Conservation (phyloP, 2,113 vertebrate species). For the Micromys minutus region DNA sequence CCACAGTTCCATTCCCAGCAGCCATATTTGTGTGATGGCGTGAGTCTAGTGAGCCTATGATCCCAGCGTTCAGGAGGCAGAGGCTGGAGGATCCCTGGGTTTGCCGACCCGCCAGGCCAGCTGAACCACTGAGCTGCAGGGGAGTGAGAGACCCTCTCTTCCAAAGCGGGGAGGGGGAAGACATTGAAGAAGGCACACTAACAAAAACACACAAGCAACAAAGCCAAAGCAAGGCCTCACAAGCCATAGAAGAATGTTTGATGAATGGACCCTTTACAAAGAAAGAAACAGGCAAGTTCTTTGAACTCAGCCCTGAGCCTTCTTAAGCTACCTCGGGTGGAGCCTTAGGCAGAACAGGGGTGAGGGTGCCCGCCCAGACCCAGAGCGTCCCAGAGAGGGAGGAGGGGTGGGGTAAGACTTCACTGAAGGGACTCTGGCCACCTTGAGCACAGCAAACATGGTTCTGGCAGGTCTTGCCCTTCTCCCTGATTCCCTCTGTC, state of each 20-base stretch:
- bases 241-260: background rate
- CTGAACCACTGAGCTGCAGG: background rate
- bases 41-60: no score
- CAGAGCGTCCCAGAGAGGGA: background rate
- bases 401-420: rapidly evolving
- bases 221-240: background rate
- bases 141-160: background rate
- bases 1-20: background rate
- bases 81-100: background rate
- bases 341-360: background rate
- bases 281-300: background rate
- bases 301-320: background rate
- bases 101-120: background rate
- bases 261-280: background rate
- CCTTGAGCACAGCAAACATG: background rate
- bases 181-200: background rate
- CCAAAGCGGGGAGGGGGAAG: no score
- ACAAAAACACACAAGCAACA: no score
- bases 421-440: background rate
- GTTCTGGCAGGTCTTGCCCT: background rate
- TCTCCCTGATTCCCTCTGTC: background rate
- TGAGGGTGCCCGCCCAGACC: background rate
- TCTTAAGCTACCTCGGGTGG: background rate
- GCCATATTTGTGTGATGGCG: background rate
- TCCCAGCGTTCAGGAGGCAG: background rate